These are phyloP conservation scores for Stomorhina lunata DNA, from an alignment of 2,888 invertebrate genomes.

Conservation along the genomic window DNA sequence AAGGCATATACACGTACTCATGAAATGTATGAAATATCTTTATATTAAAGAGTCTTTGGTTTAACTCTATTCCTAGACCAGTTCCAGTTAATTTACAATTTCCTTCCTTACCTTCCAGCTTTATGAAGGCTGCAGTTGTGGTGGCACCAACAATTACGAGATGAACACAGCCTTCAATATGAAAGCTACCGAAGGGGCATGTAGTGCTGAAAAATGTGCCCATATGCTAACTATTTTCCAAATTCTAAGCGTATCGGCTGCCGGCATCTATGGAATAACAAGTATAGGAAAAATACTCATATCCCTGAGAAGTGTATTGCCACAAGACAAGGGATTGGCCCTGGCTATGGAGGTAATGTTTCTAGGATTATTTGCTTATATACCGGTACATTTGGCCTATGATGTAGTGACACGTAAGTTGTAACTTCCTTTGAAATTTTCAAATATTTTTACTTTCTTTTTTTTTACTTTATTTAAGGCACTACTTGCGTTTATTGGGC, in stretches of 20 bases:
- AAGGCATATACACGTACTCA: too few relatives aligned
- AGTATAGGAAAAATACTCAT: conserved; percentile 81
- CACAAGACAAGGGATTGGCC: conserved; percentile 83
- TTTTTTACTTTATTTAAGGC: conserved; percentile 69
- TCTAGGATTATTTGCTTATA: conserved; percentile 82
- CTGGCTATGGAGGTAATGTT: conserved; percentile 82
- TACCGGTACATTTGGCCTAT: conserved; percentile 84
- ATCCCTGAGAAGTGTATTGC: conserved; percentile 81
- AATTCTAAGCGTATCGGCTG: conserved; percentile 78
- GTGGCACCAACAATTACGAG: conserved; percentile 72
- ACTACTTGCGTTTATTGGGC: conserved; percentile 81
- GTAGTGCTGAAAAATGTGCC: conserved; percentile 81
- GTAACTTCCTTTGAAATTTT: neutral
- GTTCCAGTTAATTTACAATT: neutral
- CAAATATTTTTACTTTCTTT: neutral
- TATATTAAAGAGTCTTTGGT: too few relatives aligned
- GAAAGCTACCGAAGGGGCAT: conserved; percentile 82
- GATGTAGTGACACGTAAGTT: conserved; percentile 82
- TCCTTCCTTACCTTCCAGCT: conserved; percentile 70
- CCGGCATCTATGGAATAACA: conserved; percentile 76
- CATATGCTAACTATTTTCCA: conserved; percentile 81
- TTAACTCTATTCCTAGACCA: too few relatives aligned
- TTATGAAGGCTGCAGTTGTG: conserved; percentile 82
- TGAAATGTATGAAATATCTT: too few relatives aligned
- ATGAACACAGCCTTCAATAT: conserved; percentile 62